phyloP scores from a whole-genome alignment of 2,113 vertebrate genomes.

The Prochilodus magdalenae region DNA sequence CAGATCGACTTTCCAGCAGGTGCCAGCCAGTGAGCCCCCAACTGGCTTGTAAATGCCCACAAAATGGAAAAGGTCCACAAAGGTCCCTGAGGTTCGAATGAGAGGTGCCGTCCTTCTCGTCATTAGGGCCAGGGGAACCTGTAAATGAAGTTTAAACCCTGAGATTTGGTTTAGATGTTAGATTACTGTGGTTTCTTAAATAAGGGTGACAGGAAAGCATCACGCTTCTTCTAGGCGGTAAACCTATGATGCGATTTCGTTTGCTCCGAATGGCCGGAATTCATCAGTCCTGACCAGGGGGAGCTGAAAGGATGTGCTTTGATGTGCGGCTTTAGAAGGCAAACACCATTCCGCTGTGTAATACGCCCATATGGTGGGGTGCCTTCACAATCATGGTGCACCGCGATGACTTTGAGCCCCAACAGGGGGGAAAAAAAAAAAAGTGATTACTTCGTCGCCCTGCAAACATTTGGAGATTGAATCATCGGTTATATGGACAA shows the following conservation, averaged over 20 bases:
- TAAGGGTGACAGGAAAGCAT: not conserved
- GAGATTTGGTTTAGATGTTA: not conserved
- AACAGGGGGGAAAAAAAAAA: not conserved
- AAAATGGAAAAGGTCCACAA: not conserved
- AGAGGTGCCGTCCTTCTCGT: not conserved
- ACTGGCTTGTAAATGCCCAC: not conserved
- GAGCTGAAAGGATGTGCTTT: slow-evolving; percentile 20
- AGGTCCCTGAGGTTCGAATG: not conserved
- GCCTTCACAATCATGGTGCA: slow-evolving; percentile 2
- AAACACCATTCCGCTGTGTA: slow-evolving; percentile 2
- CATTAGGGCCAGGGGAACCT: not conserved
- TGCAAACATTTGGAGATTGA: slow-evolving; percentile 32
- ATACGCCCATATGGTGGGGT: slow-evolving; percentile 30
- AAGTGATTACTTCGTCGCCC: slow-evolving; percentile 27
- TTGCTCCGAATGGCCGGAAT: slow-evolving; percentile 18
- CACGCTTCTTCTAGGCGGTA: not conserved
- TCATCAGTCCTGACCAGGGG: not conserved
- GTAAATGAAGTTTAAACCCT: not conserved
- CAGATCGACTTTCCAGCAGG: slow-evolving; percentile 20
- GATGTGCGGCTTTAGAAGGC: slow-evolving; percentile 34
- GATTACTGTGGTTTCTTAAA: not conserved
- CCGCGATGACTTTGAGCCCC: not conserved
- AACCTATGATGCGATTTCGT: not conserved
- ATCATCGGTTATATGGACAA: slow-evolving; percentile 14
- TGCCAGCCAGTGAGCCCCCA: not conserved